Evolutionary conservation across 2,113 vertebrate species (phyloP).

Genomic region (Heterochromis multidens): DNA sequence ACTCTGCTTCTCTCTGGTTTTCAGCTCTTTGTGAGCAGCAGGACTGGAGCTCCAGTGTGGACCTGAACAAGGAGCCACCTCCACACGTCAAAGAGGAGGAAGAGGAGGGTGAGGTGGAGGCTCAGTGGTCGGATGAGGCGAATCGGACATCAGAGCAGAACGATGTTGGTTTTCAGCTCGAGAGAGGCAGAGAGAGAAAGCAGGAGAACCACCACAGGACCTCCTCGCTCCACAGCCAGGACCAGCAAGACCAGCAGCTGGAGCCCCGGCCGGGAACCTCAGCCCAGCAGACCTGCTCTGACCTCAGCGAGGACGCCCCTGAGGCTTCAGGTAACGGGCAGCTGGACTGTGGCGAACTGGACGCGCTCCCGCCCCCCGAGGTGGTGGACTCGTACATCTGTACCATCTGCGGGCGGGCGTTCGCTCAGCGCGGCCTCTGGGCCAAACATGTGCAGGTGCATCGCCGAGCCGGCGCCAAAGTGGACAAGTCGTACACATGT

Average conservation of each 20-base stretch:
- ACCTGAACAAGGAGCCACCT: neutral
- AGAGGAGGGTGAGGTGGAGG: neutral
- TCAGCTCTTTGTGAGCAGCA: constrained; percentile 5
- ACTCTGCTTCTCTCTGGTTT: neutral
- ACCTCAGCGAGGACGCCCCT: neutral
- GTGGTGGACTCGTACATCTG: constrained; percentile 39
- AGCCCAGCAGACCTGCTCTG: neutral
- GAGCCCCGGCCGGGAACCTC: neutral
- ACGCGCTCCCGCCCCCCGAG: neutral
- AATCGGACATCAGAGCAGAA: neutral
- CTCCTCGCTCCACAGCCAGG: neutral
- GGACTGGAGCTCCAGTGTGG: neutral
- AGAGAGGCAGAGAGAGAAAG: neutral
- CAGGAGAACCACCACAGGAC: neutral
- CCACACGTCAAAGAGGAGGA: constrained; percentile 34
- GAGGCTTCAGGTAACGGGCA: neutral
- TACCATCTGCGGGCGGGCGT: constrained; percentile 31
- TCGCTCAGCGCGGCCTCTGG: constrained; percentile 38
- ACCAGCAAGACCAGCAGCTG: neutral
- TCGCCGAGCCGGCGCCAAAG: neutral
- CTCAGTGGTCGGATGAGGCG: neutral
- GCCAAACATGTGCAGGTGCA: constrained; percentile 39
- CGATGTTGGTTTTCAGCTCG: neutral
- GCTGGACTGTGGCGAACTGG: neutral
- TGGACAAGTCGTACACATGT: constrained; percentile 41